phyloP scores from a whole-genome alignment of 2,113 vertebrate genomes.

The Donacobius atricapilla region DNA sequence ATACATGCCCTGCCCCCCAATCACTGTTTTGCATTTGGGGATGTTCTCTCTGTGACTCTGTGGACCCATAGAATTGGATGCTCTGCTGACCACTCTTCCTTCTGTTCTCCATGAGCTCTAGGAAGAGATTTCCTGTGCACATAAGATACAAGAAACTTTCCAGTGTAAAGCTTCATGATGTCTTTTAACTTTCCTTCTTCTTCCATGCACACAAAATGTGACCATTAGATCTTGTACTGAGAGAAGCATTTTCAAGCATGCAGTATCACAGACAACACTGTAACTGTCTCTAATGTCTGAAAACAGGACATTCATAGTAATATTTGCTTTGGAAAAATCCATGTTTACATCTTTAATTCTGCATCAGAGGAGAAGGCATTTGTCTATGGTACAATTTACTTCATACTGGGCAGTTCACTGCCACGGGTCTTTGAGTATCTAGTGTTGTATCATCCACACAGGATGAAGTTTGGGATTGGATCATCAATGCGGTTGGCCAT shows the following conservation, averaged over 20 bases:
- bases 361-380: background rate
- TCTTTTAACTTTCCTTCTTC: background rate
- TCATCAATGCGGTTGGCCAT: background rate
- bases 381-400: background rate
- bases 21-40: accelerated
- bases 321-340: background rate
- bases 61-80: background rate
- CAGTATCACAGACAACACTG: background rate
- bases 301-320: background rate
- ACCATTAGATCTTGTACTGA: background rate
- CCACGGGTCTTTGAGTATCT: background rate
- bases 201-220: background rate
- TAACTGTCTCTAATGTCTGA: background rate
- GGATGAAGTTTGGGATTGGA: background rate
- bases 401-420: background rate
- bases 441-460: background rate
- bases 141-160: background rate
- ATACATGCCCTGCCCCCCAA: accelerated
- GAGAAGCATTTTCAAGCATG: background rate
- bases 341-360: background rate
- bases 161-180: background rate
- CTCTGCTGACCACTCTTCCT: background rate
- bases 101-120: background rate
- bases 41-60: background rate
- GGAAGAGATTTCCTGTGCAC: background rate